Evolutionary conservation across 2,113 vertebrate genomes (phyloP), one percentile per base, ranked within the genome.

Genomic region (Sialia sialis): DNA sequence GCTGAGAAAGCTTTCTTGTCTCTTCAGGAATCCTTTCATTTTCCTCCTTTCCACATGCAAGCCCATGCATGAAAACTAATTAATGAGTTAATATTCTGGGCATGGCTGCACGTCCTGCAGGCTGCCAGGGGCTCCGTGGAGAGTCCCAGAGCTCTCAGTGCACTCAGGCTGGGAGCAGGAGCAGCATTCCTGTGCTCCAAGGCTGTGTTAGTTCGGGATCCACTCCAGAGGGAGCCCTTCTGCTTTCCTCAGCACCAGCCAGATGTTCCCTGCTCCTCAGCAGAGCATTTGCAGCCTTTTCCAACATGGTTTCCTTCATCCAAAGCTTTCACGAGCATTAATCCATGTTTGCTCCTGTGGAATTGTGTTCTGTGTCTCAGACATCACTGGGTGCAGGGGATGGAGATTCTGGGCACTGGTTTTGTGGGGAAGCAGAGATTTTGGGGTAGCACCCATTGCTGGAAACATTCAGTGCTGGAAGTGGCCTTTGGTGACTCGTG

Each of bases 181-280:
- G 39, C n/a, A n/a, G n/a, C n/a, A n/a, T 39, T 12, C 13, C 55
- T 22, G 41, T 48, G 54, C 38, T 6, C 21, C 39, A 51, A 6
- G 3, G 6, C 18, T 15, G 80, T 78, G 90, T 13, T 67, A 5
- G 2, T 27, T 15, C 10, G 48, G 74, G 63, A 72, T 74, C 69
- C 46, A 29, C 96, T 97, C 58, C 92, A 89, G 84, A 86, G 95
- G 95, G 94, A 96, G 89, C 93, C 94, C 94, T 92, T 16, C 15
- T 44, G 73, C 81, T 87, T 86, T 80, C 3, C 86, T 69, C 32
- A 3, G 63, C 0, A 26, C 10, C 10, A 18, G 55, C 59, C 95
- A 52, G 87, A 34, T 67, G 85, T 68, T 52, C 72, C 58, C 59
- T 67, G 85, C 66, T 52, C 72, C 58, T 55, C 67, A 12, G 41